Conservation (phyloP, 1,140 invertebrate genomes). For the Aphelinus certus region DNA sequence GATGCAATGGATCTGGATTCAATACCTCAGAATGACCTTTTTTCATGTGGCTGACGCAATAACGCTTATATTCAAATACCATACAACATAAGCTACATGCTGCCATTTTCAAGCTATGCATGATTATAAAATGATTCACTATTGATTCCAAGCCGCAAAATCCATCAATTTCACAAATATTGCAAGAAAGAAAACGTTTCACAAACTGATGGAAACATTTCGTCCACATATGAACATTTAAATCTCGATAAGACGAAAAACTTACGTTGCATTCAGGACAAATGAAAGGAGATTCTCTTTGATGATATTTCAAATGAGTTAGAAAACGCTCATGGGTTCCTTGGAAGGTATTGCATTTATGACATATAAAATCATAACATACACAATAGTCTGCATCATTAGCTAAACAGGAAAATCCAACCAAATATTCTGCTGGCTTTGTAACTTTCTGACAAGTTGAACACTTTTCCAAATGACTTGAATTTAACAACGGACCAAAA, state of each 20-base stretch:
- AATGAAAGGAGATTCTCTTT: constrained; percentile 43
- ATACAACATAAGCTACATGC: constrained; percentile 50
- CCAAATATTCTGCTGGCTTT: constrained; percentile 53
- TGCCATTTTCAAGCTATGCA: constrained; percentile 51
- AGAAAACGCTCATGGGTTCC: constrained; percentile 46
- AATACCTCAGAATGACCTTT: constrained; percentile 40
- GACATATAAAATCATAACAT: constrained; percentile 56
- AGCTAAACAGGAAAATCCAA: constrained; percentile 51
- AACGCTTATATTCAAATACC: constrained; percentile 46
- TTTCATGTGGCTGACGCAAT: constrained; percentile 48
- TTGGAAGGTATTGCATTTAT: constrained; percentile 53
- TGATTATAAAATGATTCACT: constrained; percentile 52
- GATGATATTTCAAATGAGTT: constrained; percentile 56
- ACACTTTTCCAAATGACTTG: constrained; percentile 45
- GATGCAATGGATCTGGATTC: constrained; percentile 15
- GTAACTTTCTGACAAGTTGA: constrained; percentile 44
- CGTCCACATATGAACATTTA: constrained; percentile 58
- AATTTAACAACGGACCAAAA: constrained; percentile 1
- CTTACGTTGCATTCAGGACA: constrained; percentile 56
- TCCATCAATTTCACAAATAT: constrained; percentile 57
- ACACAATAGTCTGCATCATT: constrained; percentile 50
- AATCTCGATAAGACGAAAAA: constrained; percentile 40
- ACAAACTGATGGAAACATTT: constrained; percentile 54
- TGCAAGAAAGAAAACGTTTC: constrained; percentile 50
- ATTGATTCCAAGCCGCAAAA: constrained; percentile 57